These are phyloP conservation scores for Ips typographus DNA, from an alignment of 1,140 invertebrate genomes.

Conservation along the genomic window DNA sequence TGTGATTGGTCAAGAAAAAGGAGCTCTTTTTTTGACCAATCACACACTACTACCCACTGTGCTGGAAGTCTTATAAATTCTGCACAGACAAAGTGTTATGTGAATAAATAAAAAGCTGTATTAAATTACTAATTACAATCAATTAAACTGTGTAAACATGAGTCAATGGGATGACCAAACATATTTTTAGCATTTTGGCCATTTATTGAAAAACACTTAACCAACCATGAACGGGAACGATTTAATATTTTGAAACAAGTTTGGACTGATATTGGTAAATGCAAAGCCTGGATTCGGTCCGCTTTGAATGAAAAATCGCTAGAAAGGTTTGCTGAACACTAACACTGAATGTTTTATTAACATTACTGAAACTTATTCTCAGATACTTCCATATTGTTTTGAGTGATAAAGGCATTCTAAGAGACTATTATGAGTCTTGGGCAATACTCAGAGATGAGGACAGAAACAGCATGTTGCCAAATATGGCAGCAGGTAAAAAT, in stretches of 20 bases:
- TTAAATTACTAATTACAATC: not conserved
- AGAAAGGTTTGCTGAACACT: constrained; percentile 63
- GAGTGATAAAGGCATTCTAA: constrained; percentile 62
- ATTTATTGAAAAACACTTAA: constrained; percentile 71
- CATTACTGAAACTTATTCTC: constrained; percentile 20
- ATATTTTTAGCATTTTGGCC: constrained; percentile 59
- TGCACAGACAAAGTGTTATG: not conserved
- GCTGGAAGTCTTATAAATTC: no score
- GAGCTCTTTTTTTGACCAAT: no score
- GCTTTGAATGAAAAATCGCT: constrained; percentile 86
- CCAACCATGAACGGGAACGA: constrained; percentile 83
- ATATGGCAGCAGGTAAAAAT: constrained; percentile 75
- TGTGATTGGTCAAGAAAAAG: no score
- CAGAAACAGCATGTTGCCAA: constrained; percentile 71
- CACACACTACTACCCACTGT: no score
- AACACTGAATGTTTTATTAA: not conserved
- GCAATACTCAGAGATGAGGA: constrained; percentile 79
- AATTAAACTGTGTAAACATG: not conserved
- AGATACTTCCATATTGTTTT: constrained; percentile 75
- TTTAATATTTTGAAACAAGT: constrained; percentile 79
- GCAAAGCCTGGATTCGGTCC: constrained; percentile 83
- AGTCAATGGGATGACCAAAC: not conserved
- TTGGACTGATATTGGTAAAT: constrained; percentile 77
- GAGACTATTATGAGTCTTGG: constrained; percentile 81
- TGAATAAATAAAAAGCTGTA: not conserved